Base-by-base conservation (phyloP, 2,888 invertebrate species). In the Priocnemis perturbator region DNA sequence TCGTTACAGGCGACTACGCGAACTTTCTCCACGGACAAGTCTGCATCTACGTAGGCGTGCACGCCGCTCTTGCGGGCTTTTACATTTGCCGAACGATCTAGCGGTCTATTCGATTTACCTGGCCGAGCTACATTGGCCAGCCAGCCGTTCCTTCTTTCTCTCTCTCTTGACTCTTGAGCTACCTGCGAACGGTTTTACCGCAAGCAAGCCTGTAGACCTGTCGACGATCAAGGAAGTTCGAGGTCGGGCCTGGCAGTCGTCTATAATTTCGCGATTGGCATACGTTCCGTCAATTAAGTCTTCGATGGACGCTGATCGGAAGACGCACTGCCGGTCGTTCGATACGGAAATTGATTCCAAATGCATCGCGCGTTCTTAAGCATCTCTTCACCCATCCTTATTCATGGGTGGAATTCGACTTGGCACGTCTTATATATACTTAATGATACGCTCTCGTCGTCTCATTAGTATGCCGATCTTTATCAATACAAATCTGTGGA, bases 11-110 rank as follows among this genome's bases (percentile, higher is more conserved):
- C 78, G 65, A 76, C 71, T 67, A 59, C 59, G 69, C 68, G 37
- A 26, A 75, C 78, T 81, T 80, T 81, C 81, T 81, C 81, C 78
- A 47, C 62, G 45, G 64, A 71, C 79, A 66, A 60, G 69, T 61
- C 64, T 67, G 55, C 57, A 60, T 23, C 58, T 73, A 77, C 71
- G 75, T 76, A 78, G 77, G 72, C 80, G 76, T 77, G 52, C 67
- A 52, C 44, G 44, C 7, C 37, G 37, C 11, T 37, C 37, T 37
- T 37, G 37, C 58, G 37, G n/a, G 37, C 60, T 57, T 63, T 55
- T 57, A 50, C 64, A 67, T 68, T 37, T 63, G 64, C 60, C 52
- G 62, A 71, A 63, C 63, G 64, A 44, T 71, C 64, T 67, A 73
- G 57, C 37, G 17, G 11, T 15, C 37, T 37, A 11, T 37, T 9